Base-by-base conservation (phyloP, 2,113 vertebrate genomes). In the Pterophyllum scalare region DNA sequence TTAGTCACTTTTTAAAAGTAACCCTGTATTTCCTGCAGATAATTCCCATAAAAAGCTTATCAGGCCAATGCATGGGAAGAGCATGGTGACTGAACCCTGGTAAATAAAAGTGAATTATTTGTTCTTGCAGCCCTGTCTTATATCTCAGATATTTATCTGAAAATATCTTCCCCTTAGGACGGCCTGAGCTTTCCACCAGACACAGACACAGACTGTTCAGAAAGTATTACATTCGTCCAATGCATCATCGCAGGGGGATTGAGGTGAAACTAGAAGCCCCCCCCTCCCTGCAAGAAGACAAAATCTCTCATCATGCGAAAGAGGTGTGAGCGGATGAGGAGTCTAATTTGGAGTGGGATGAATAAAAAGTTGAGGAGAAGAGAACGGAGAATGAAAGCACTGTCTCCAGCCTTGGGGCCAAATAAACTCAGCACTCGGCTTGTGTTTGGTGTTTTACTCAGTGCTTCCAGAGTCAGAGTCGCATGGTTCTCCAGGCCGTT, bases 261-360 rank as follows among this genome's bases (percentile, higher is more conserved):
- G 77, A 87, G 88, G 90, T 89, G 91, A 92, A 93, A 92, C 92
- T 86, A 81, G 65, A 82, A 85, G 77, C 52, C 7, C 19, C 12
- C 81, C 77, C 52, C 7, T 15, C 12, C 81, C 77, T 77, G 83
- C 72, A 38, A 86, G 81, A 86, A 86, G 80, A 79, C 74, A 26
- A 76, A 70, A 75, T 83, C 85, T 81, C 75, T 84, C 75, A 43
- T 87, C 84, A 59, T 49, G 60, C 20, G 59, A 88, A 86, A 61
- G 26, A 85, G 86, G 83, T 88, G 87, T 77, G 60, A 87, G 88
- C 19, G 13, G 84, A 86, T 49, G 58, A 64, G 80, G 57, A 88
- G 77, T 86, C 78, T 89, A 79, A 79, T 87, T 89, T 80, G 77
- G 89, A 89, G 46, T 49, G n/a, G 40, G 70, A 81, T 86, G 81